Conservation (phyloP, 1,140 invertebrate genomes). For the Pseudomyrmex cubaensis region DNA sequence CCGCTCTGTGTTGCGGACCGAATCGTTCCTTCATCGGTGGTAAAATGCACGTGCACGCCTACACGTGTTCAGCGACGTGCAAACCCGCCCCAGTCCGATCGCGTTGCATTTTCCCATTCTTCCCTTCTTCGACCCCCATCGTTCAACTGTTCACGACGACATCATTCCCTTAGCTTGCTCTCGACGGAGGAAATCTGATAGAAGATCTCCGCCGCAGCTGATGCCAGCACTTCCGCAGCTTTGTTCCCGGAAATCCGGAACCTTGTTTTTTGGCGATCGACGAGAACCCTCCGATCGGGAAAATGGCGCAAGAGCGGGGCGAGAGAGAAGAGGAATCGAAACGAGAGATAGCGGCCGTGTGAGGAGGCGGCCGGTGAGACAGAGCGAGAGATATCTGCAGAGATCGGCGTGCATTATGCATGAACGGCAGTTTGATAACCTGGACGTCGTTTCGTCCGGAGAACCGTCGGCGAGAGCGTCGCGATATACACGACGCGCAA, state of each 20-base stretch:
- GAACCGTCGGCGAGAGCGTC: constrained; percentile 66
- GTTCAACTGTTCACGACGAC: background rate
- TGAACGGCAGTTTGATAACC: constrained; percentile 78
- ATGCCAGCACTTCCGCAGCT: constrained; percentile 57
- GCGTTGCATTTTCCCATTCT: constrained; percentile 5
- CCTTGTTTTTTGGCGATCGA: constrained; percentile 62
- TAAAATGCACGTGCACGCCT: constrained; percentile 22
- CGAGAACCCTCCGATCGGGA: background rate
- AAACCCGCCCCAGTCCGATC: background rate
- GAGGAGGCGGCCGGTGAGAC: background rate
- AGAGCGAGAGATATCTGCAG: background rate
- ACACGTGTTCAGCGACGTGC: background rate
- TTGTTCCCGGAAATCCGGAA: constrained; percentile 57
- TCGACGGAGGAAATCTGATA: constrained; percentile 63
- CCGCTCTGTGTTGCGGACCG: background rate
- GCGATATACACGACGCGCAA: constrained; percentile 40
- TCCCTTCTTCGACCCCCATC: background rate
- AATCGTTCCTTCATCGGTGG: background rate
- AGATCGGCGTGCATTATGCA: constrained; percentile 75
- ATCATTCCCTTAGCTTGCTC: background rate
- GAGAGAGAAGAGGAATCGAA: background rate
- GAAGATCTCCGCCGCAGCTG: constrained; percentile 54
- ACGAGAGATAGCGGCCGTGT: constrained; percentile 27
- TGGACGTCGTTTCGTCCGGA: constrained; percentile 45
- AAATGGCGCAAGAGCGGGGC: background rate